Conservation (phyloP, 2,113 vertebrate species). For the Meleagris gallopavo region DNA sequence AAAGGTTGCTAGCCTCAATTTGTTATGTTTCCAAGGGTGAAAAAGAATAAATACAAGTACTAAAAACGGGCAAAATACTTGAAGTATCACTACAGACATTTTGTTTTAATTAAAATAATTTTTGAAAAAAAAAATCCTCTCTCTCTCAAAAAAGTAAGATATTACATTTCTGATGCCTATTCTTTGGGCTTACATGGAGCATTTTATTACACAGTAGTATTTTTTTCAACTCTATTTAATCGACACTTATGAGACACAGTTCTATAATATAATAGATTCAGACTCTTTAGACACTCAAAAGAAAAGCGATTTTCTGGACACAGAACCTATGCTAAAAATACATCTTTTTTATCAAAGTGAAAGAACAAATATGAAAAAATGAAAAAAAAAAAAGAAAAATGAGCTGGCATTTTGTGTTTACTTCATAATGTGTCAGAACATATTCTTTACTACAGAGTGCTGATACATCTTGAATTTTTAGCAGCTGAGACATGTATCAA, state of each 20-base stretch:
- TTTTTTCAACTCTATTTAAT: conserved; percentile 51
- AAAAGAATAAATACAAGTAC: neutral
- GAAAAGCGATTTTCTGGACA: conserved; percentile 22
- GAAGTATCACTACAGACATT: neutral
- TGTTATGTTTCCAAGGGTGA: neutral
- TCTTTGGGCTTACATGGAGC: conserved; percentile 7
- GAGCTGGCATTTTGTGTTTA: neutral
- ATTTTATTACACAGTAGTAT: conserved; percentile 6
- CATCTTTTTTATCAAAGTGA: conserved; percentile 23
- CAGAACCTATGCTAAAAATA: neutral
- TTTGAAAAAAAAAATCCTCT: neutral
- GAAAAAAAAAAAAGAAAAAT: neutral
- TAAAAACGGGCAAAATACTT: neutral
- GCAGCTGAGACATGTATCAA: neutral
- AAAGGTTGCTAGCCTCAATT: conserved; percentile 33
- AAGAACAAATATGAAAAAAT: neutral
- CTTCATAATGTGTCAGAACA: neutral
- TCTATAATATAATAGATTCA: conserved; percentile 25
- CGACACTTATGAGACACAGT: conserved; percentile 17
- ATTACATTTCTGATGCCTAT: neutral
- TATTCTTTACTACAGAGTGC: neutral
- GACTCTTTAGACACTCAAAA: neutral
- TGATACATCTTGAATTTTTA: neutral
- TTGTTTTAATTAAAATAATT: conserved; percentile 35
- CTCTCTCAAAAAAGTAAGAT: neutral